These are phyloP conservation scores for Escarpia spicata DNA, from an alignment of 2,888 invertebrate genomes.

Conservation along the genomic window DNA sequence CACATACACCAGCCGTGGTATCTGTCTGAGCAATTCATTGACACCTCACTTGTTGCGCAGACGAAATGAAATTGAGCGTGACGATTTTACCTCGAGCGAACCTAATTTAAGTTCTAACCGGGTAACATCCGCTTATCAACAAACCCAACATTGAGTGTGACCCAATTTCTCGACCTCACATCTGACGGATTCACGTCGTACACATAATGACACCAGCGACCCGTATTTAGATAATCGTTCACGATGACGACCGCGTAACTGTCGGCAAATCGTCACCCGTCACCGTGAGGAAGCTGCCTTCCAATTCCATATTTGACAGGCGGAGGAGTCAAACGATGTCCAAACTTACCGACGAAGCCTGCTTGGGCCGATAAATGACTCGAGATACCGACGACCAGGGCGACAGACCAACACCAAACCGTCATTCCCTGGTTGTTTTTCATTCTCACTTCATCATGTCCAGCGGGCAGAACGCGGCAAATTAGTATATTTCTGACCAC, in stretches of 20 bases:
- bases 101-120: not conserved
- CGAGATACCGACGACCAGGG: constrained; percentile 5
- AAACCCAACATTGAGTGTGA: not conserved
- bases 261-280: not conserved
- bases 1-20: not conserved
- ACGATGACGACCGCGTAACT: not conserved
- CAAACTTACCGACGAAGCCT: not conserved
- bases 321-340: not conserved
- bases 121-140: not conserved
- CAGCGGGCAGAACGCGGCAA: not conserved
- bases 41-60: not conserved
- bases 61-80: not conserved
- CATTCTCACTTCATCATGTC: not conserved
- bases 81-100: not conserved
- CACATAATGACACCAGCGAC: not conserved
- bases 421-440: constrained; percentile 16
- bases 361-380: not conserved
- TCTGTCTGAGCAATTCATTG: not conserved
- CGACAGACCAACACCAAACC: constrained; percentile 11
- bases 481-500: not conserved
- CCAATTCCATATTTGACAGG: not conserved
- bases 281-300: not conserved
- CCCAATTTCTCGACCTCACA: not conserved
- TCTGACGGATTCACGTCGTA: not conserved
- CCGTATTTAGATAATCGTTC: not conserved